Percentiles rank a stretch among this genome's conserved stretches.
Evolutionary conservation across 2,888 invertebrate genomes (phyloP).

Genomic region (Chalcis sispes): DNA sequence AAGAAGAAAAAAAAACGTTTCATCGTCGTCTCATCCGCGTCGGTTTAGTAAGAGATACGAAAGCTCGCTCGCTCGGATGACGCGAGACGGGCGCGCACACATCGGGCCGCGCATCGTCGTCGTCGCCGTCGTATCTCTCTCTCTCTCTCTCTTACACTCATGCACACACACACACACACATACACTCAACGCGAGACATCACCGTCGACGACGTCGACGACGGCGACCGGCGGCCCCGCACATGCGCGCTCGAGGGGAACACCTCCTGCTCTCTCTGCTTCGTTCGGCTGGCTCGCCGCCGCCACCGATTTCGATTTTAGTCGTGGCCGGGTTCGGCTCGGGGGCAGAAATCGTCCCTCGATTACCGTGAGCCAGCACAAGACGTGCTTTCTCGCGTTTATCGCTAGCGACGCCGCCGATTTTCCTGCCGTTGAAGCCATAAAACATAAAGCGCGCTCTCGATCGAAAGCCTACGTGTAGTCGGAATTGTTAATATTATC

Average conservation of each 20-base stretch:
- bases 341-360: slow-evolving; percentile 70
- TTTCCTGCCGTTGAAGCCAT: neutral
- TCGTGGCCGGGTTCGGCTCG: slow-evolving; percentile 75
- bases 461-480: neutral
- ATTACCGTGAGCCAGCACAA: too few relatives aligned
- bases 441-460: neutral
- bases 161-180: neutral
- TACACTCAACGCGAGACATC: neutral
- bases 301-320: slow-evolving; percentile 76
- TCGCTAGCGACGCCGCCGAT: slow-evolving; percentile 6
- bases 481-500: neutral
- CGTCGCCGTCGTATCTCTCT: too few relatives aligned
- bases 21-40: too few relatives aligned
- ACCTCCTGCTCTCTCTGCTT: slow-evolving; percentile 71
- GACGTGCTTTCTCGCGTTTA: too few relatives aligned
- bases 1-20: too few relatives aligned
- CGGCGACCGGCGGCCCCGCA: slow-evolving; percentile 29
- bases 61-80: too few relatives aligned
- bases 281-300: slow-evolving; percentile 70
- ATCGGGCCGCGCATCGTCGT: too few relatives aligned
- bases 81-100: too few relatives aligned
- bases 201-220: slow-evolving; percentile 1
- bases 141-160: neutral
- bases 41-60: too few relatives aligned
- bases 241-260: slow-evolving; percentile 49